Evolutionary conservation across 2,888 invertebrate genomes (phyloP).

Genomic region (Palloptera scutellata): DNA sequence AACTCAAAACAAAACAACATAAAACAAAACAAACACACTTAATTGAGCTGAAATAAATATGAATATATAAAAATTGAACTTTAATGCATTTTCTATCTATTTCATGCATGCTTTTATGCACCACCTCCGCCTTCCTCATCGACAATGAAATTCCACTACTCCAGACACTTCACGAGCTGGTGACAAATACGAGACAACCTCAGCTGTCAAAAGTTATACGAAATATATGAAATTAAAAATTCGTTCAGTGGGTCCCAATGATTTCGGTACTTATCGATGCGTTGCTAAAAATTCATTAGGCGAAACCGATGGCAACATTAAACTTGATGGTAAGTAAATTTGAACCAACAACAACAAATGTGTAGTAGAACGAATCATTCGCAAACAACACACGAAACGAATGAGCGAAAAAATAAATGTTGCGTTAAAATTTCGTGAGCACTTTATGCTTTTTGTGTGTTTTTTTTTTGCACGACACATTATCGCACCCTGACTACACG

Average conservation of each 20-base stretch:
- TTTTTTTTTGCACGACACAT: background rate
- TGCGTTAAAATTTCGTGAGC: background rate
- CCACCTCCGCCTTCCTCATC: background rate
- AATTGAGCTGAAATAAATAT: background rate
- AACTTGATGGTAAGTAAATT: conserved; percentile 78
- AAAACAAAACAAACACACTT: background rate
- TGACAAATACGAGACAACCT: conserved; percentile 86
- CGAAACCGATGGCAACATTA: conserved; percentile 88
- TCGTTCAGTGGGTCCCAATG: conserved; percentile 77
- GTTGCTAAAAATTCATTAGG: conserved; percentile 91
- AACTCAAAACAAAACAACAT: too few relatives aligned
- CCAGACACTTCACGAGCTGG: conserved; percentile 77
- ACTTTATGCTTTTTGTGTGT: background rate
- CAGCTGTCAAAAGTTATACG: conserved; percentile 85
- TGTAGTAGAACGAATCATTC: too few relatives aligned
- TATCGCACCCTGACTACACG: too few relatives aligned
- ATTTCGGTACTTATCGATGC: conserved; percentile 90
- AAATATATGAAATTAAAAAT: conserved; percentile 92
- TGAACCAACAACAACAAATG: background rate
- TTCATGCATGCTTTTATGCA: background rate
- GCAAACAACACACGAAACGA: too few relatives aligned
- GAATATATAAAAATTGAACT: background rate
- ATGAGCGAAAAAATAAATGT: too few relatives aligned
- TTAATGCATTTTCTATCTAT: conserved; percentile 12
- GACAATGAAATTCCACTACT: conserved; percentile 26